phyloP scores from a whole-genome alignment of 2,113 vertebrate species.

The Mastomys natalensis region DNA sequence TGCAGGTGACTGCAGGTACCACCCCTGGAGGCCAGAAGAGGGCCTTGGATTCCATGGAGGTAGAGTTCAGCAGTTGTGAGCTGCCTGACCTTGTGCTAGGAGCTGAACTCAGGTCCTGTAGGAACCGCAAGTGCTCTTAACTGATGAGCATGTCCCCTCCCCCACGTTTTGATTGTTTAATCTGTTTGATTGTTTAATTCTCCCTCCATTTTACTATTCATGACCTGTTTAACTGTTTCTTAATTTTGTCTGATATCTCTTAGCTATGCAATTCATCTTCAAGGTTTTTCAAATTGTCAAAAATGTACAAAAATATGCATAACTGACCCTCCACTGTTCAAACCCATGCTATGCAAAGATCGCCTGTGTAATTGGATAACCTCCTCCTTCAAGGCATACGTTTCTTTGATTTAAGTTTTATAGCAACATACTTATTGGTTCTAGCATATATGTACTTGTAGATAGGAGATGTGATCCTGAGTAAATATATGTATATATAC shows the following conservation, averaged over 20 bases:
- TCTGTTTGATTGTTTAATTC: not conserved
- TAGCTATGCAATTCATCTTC: not conserved
- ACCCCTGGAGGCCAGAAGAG: not conserved
- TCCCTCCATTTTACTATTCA: not conserved
- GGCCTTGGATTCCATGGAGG: not conserved
- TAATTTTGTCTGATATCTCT: not conserved
- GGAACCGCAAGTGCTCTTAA: not conserved
- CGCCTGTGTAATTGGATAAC: not conserved
- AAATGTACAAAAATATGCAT: not conserved
- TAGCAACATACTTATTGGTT: not conserved
- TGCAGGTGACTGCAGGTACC: not conserved
- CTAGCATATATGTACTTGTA: not conserved
- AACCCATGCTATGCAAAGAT: not conserved
- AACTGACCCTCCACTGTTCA: not conserved
- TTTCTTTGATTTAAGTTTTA: constrained; percentile 31
- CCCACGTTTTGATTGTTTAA: not conserved
- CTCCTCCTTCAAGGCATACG: not conserved
- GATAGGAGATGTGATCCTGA: not conserved
- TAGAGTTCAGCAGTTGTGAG: not conserved
- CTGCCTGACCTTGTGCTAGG: not conserved
- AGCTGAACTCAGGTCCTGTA: not conserved
- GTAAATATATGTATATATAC: not conserved
- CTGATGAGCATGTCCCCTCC: not conserved
- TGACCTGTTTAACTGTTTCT: not conserved
- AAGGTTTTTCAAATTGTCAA: not conserved